Conservation (phyloP, 2,113 vertebrate genomes). For the Tragelaphus imberbis region DNA sequence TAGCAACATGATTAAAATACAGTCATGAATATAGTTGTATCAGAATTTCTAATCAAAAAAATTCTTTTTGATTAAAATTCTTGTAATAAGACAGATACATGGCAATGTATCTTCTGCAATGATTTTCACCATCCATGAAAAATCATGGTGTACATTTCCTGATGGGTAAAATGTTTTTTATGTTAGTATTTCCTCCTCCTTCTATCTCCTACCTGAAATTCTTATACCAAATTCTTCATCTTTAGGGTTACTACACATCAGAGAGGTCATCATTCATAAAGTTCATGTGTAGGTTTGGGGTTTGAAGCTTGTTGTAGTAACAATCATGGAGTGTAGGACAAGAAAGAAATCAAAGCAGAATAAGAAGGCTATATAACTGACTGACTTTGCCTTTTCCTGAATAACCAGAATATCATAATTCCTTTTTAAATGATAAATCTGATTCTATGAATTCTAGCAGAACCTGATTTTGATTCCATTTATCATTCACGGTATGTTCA, state of each 20-base stretch:
- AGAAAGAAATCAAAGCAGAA: background rate
- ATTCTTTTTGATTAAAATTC: background rate
- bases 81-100: background rate
- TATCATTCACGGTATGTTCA: background rate
- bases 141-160: background rate
- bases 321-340: background rate
- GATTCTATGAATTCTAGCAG: background rate
- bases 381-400: background rate
- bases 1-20: constrained; percentile 34
- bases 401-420: background rate
- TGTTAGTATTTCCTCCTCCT: background rate
- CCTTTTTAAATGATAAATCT: background rate
- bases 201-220: background rate
- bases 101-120: background rate
- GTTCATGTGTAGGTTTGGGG: background rate
- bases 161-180: background rate
- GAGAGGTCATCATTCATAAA: background rate
- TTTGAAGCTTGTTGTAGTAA: background rate
- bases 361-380: background rate
- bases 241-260: background rate
- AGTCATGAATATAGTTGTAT: background rate
- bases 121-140: background rate
- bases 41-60: constrained; percentile 27
- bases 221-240: background rate
- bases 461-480: background rate